A percentile compares a stretch with the other conserved stretches of the same genome.
These are phyloP conservation scores for Melikaiella ostensackeni DNA, from an alignment of 2,888 invertebrate genomes.

Conservation along the genomic window DNA sequence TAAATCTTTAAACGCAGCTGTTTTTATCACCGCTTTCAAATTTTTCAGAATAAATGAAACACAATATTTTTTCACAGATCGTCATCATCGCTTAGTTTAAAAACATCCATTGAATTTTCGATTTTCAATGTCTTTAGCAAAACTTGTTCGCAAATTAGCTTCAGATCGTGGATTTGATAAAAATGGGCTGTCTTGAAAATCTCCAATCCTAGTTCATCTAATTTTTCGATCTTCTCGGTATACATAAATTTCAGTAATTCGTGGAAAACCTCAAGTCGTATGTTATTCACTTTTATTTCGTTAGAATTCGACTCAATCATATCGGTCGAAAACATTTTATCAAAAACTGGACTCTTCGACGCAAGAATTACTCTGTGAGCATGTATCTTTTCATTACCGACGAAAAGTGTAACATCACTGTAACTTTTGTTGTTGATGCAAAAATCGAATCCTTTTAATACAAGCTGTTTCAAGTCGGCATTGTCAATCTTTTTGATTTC, in stretches of 20 bases:
- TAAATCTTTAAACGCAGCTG: no score
- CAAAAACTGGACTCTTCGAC: neutral
- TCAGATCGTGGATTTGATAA: neutral
- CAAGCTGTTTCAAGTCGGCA: no score
- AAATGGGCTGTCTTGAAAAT: neutral
- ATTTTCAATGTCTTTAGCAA: neutral
- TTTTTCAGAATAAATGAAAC: no score
- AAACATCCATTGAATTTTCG: no score
- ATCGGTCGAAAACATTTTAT: neutral
- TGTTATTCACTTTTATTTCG: neutral
- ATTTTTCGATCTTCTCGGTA: slow-evolving; percentile 24
- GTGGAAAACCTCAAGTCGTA: neutral
- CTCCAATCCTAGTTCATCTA: neutral
- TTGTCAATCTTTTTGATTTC: no score
- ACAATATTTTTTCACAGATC: no score
- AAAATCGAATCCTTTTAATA: neutral
- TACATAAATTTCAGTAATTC: slow-evolving; percentile 30
- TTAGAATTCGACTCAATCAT: neutral
- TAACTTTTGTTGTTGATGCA: neutral
- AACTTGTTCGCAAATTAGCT: neutral
- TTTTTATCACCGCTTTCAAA: no score
- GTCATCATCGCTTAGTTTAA: no score
- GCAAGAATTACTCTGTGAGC: neutral
- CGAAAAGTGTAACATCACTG: neutral
- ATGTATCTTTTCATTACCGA: neutral